These are phyloP conservation scores for Drosophila parabipectinata DNA, from an alignment of 1,140 invertebrate species.

Conservation along the genomic window DNA sequence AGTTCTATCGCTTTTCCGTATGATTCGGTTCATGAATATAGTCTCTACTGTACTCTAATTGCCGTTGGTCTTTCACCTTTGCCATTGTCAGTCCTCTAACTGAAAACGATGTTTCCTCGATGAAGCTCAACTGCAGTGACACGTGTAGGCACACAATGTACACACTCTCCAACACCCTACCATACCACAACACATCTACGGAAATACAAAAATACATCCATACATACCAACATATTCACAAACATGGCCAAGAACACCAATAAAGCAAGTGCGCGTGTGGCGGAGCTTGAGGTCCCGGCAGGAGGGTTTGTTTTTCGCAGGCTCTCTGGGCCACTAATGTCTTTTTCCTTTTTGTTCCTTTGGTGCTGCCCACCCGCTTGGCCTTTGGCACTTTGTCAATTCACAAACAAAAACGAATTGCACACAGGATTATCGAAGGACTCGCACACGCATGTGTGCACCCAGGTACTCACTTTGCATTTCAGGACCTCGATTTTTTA, in stretches of 20 bases:
- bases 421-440: conserved; percentile 42
- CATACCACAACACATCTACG: not conserved
- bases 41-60: conserved; percentile 41
- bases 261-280: conserved; percentile 4
- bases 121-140: conserved; percentile 54
- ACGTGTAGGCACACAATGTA: not conserved
- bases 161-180: conserved; percentile 1
- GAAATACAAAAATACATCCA: not conserved
- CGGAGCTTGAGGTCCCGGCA: conserved; percentile 6
- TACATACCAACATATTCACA: not conserved
- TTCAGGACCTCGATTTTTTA: conserved; percentile 11
- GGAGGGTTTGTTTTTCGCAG: conserved; percentile 54
- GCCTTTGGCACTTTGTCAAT: conserved; percentile 77
- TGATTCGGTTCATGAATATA: not conserved
- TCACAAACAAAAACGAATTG: conserved; percentile 72
- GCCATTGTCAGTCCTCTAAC: conserved; percentile 63
- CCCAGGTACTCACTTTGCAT: conserved; percentile 5
- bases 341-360: conserved; percentile 56
- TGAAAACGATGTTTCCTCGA: conserved; percentile 68
- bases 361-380: conserved; percentile 23
- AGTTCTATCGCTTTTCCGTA: too few species aligned
- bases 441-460: conserved; percentile 24
- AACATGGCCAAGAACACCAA: conserved; percentile 1
- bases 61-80: conserved; percentile 47
- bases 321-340: conserved; percentile 56